A percentile compares a stretch with the other conserved stretches of the same genome.
Conservation (phyloP, 2,888 invertebrate species). For the Odontocerum albicorne region DNA sequence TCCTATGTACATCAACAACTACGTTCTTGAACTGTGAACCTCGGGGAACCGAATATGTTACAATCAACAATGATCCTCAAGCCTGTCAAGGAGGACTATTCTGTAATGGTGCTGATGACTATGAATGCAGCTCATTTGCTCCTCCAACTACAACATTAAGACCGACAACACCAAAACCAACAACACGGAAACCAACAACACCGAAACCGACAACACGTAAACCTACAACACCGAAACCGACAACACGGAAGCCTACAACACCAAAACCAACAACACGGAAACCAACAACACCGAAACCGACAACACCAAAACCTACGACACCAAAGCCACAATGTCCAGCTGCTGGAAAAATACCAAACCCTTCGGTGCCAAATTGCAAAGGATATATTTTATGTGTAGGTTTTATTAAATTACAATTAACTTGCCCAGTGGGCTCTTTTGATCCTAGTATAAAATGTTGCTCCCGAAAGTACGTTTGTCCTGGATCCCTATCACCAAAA, state of each 20-base stretch:
- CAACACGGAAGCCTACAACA: not conserved
- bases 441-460: not conserved
- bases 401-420: not conserved
- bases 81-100: not conserved
- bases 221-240: not conserved
- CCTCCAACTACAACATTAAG: not conserved
- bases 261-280: not conserved
- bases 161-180: not conserved
- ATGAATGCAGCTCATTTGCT: not conserved
- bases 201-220: not conserved
- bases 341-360: constrained; percentile 17
- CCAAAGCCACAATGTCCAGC: constrained; percentile 4
- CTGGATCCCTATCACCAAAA: not conserved
- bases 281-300: constrained; percentile 3
- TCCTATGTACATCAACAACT: not conserved
- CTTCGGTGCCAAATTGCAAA: constrained; percentile 12
- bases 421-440: constrained; percentile 20
- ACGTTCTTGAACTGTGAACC: not conserved
- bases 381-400: constrained; percentile 20
- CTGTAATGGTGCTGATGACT: not conserved
- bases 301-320: constrained; percentile 1
- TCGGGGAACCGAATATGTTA: not conserved
- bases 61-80: not conserved
- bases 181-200: not conserved
- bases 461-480: not conserved